Conservation (phyloP, 2,888 invertebrate genomes). For the Phengaris alcon region DNA sequence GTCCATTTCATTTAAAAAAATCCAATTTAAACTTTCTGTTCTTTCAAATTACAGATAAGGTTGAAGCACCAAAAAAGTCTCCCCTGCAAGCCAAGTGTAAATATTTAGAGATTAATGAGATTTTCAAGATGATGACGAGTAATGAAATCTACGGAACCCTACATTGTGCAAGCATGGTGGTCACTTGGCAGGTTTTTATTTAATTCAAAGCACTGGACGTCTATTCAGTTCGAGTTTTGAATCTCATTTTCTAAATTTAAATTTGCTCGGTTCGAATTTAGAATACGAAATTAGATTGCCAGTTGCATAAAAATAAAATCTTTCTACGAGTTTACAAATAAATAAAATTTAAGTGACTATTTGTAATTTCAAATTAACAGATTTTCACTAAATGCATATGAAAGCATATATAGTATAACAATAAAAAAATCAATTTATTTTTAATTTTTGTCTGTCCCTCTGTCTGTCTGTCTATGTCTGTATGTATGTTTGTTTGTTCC, state of each 20-base stretch:
- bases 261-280: not conserved
- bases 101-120: constrained; percentile 9
- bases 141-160: not conserved
- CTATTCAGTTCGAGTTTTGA: not conserved
- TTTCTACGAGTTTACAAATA: no score
- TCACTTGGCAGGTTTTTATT: not conserved
- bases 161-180: not conserved
- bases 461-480: no score
- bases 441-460: no score
- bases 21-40: not conserved
- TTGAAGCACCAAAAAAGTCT: not conserved
- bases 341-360: no score
- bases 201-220: constrained; percentile 5
- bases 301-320: not conserved
- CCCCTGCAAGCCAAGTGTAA: constrained; percentile 11
- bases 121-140: not conserved
- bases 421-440: no score
- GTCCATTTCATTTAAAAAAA: no score
- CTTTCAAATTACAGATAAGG: not conserved
- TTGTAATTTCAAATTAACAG: no score
- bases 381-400: no score
- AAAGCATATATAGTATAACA: no score
- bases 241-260: constrained; percentile 10
- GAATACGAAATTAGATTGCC: not conserved
- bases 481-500: no score